phyloP scores from a whole-genome alignment of 2,797 vertebrate genomes.

The Aldrovandia affinis region DNA sequence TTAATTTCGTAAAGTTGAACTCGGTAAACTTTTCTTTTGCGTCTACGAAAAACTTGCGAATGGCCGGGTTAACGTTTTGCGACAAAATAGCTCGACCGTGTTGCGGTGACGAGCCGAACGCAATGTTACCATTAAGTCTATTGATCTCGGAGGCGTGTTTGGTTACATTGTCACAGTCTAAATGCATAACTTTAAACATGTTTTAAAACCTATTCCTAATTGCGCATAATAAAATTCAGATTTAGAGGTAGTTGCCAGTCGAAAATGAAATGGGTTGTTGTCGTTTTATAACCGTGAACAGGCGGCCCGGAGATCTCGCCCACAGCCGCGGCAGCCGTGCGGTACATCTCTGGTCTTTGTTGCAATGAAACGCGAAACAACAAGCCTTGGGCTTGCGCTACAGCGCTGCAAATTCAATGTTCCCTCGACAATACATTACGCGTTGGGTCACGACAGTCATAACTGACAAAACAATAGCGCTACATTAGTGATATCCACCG shows the following conservation, averaged over 20 bases:
- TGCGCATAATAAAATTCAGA: background rate
- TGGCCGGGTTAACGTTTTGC: background rate
- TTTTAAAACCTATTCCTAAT: background rate
- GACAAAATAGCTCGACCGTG: background rate
- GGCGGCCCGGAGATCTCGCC: background rate
- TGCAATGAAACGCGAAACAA: background rate
- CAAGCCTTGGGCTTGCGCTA: background rate
- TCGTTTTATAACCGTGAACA: background rate
- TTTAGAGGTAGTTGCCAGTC: background rate
- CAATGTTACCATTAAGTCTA: background rate
- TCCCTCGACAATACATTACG: background rate
- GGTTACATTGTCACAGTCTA: background rate
- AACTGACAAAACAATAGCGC: background rate
- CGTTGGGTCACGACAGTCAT: background rate
- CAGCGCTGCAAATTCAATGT: background rate
- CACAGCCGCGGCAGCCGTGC: background rate
- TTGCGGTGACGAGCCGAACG: background rate
- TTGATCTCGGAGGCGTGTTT: background rate
- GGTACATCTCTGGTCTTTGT: background rate
- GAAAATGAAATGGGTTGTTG: background rate
- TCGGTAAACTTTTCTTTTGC: constrained; percentile 65
- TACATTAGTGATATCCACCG: background rate
- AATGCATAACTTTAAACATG: background rate
- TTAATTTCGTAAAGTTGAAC: constrained; percentile 68
- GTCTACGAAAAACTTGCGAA: constrained; percentile 1